Evolutionary conservation across 53 echinoderm and acorn worm genomes (phyloP).

Genomic region (Stichopus horrens): DNA sequence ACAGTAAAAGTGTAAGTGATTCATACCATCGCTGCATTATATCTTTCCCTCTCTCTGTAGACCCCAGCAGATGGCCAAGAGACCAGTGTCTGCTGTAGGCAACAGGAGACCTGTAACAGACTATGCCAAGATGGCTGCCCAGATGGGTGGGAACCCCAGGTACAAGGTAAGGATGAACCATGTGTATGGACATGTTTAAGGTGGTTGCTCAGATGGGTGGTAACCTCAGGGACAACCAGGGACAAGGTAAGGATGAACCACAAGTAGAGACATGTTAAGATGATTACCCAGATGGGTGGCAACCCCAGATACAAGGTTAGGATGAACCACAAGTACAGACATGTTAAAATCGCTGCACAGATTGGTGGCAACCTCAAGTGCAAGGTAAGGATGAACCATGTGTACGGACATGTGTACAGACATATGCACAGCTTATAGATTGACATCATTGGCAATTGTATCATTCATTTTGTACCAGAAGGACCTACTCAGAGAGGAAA

Average conservation of each 20-base stretch:
- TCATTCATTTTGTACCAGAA: too few relatives aligned
- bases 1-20: not conserved
- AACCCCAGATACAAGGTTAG: constrained; percentile 91
- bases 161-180: constrained; percentile 69
- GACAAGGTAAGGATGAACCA: constrained; percentile 73
- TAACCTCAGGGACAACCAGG: constrained; percentile 85
- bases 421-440: too few relatives aligned
- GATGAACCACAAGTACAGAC: too few relatives aligned
- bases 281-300: constrained; percentile 82
- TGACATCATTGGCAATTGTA: too few relatives aligned
- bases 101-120: constrained; percentile 90
- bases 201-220: constrained; percentile 80
- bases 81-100: constrained; percentile 89
- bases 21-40: not conserved
- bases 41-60: constrained; percentile 31
- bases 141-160: constrained; percentile 84
- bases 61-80: constrained; percentile 94
- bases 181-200: constrained; percentile 43
- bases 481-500: too few relatives aligned
- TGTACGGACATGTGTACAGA: too few relatives aligned
- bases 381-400: constrained; percentile 55
- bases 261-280: constrained; percentile 78
- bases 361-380: constrained; percentile 88
- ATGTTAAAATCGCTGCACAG: constrained; percentile 74
- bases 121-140: constrained; percentile 86